Base-by-base conservation (phyloP, 1,140 invertebrate genomes). In the Antheraea pernyi region DNA sequence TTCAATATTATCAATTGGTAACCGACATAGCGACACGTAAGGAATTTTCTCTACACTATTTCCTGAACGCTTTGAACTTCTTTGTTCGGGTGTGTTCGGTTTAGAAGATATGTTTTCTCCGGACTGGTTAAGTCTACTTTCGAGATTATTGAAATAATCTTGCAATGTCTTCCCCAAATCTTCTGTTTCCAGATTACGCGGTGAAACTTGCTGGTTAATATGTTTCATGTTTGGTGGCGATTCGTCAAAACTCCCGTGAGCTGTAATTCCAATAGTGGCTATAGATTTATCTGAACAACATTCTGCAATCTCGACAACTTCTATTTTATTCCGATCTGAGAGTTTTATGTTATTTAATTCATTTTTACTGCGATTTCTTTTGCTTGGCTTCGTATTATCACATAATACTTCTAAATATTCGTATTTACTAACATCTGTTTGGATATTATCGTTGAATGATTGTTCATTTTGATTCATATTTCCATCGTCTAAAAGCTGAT, bases 241-340 rank as follows among this genome's bases (percentile, higher is more conserved):
- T 76, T 86, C 85, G 6, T 84, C 63, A 0, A 74, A 62, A 42
- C 80, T 76, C 0, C 86, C 84, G 19, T 88, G 86, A 8, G 69
- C 88, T 9, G 79, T 89, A 46, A 90, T 89, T 0, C 85, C 86
- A 19, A 74, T 19, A 19, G 84, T 88, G 7, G 63, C 68, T 53
- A 90, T 84, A 11, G 85, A 81, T 61, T 73, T 80, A 7, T 81
- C 82, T 0, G 71, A 77, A 36, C 60, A 60, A 37, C 13, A 53
- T 16, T 16, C 46, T 53, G 46, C 0, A 53, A 7, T 53, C 46
- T 53, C 46, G 16, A 53, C 13, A 53, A 53, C 16, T 53, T 53
- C 46, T 53, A 13, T 9, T 53, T 53, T 13, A 53, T 42, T 11
- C 7, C 3, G 39, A 42, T 42, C 39, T 42, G 46, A 58, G 63